Evolutionary conservation across 1,140 invertebrate species (phyloP), one percentile per base, ranked within the genome.

Genomic region (Bombus huntii): DNA sequence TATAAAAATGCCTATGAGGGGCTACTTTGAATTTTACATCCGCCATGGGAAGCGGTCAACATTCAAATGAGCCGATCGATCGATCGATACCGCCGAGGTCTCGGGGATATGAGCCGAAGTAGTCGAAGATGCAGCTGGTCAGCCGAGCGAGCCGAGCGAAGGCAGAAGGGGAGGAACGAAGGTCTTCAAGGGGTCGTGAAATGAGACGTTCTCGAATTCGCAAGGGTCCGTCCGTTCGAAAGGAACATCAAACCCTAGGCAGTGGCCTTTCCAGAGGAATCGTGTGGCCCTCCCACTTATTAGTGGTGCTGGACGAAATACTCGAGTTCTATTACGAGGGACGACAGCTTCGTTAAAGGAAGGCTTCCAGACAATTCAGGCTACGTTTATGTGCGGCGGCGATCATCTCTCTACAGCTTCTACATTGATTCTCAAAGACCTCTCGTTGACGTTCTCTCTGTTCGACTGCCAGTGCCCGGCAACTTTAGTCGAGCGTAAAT

Each of bases 41-140:
- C 25, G 85, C 80, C 83, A 72, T 34, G n/a, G 28, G 22, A 47
- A 53, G 82, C 92, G 93, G 93, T 94, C 93, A 94, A 93, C 92
- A 93, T 93, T 93, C 88, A 93, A 93, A 94, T 92, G 90, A 94
- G 90, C 79, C 80, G 93, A 92, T 92, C 92, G 92, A 93, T 93
- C 90, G 92, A 90, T 92, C 65, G 78, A 80, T 80, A 37, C 92
- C 5, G 92, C 92, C 92, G 91, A 89, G 5, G 34, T 76, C 53
- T 87, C 62, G 81, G 85, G 37, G 86, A 91, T 91, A 88, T 42
- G 76, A 79, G 73, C 78, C 62, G 78, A 62, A 74, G 62, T 74
- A 37, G 73, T 44, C 31, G 87, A 90, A 90, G 85, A 81, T 76
- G 87, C 88, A 81, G 87, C 83, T 59, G 84, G 84, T 85, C 84